Percentiles rank a stretch among this genome's conserved stretches.
Evolutionary conservation across 2,888 invertebrate species (phyloP).

Genomic region (Stenurella melanura): DNA sequence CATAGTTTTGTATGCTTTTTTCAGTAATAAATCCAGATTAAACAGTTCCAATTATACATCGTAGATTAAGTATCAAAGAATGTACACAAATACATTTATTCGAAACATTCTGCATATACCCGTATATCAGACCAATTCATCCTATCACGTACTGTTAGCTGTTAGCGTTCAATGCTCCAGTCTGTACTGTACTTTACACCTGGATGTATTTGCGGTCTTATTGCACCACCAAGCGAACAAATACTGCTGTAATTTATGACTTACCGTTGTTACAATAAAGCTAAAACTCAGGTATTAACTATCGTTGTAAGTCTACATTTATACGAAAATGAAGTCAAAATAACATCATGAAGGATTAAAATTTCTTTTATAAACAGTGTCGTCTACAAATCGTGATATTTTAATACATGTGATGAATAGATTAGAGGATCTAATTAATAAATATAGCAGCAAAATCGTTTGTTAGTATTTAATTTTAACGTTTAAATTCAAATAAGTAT

Average conservation of each 20-base stretch:
- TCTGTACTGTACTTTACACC: conserved; percentile 25
- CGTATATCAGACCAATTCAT: conserved; percentile 10
- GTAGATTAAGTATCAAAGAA: no score
- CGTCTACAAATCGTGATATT: background rate
- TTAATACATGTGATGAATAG: no score
- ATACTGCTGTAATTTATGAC: conserved; percentile 29
- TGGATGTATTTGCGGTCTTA: conserved; percentile 33
- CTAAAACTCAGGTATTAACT: conserved; percentile 28
- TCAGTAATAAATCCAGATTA: no score
- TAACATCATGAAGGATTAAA: background rate
- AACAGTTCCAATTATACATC: no score
- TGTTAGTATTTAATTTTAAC: no score
- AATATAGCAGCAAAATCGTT: no score
- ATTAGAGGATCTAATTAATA: no score
- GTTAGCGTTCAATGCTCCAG: conserved; percentile 24
- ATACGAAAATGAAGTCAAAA: background rate
- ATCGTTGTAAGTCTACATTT: conserved; percentile 10
- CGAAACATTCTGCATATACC: background rate
- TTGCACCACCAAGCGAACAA: conserved; percentile 26
- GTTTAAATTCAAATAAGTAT: no score
- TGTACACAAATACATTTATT: no score
- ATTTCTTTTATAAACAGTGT: background rate
- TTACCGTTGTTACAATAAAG: conserved; percentile 29
- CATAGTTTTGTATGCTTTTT: no score
- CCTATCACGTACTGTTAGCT: conserved; percentile 12